These are phyloP conservation scores for Lates japonicus DNA, from an alignment of 2,797 vertebrate genomes.

Conservation along the genomic window DNA sequence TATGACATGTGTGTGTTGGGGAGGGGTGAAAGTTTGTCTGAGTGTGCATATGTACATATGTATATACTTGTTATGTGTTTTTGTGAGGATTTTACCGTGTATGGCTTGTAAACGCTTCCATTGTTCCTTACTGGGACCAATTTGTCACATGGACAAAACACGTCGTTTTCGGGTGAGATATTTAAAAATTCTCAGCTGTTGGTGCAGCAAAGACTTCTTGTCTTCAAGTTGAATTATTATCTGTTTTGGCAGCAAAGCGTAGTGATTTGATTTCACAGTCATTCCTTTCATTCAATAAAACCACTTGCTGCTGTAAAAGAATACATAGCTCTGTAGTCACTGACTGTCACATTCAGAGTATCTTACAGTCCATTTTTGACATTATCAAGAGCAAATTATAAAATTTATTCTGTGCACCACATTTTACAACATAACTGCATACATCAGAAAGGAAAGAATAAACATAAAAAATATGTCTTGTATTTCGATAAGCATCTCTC, in stretches of 20 bases:
- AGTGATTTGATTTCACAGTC: conserved; percentile 74
- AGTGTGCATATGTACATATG: neutral
- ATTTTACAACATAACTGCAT: neutral
- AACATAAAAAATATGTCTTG: neutral
- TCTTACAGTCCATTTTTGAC: conserved; percentile 27
- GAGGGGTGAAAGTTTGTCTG: conserved; percentile 5
- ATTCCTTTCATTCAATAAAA: conserved; percentile 65
- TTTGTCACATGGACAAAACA: conserved; percentile 44
- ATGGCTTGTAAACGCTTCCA: conserved; percentile 47
- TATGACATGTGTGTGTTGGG: conserved; percentile 3
- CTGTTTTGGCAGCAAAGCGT: conserved; percentile 72
- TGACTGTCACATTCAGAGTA: conserved; percentile 49
- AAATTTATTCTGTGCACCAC: neutral
- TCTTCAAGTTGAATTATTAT: conserved; percentile 65
- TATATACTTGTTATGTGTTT: conserved; percentile 32
- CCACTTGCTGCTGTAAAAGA: conserved; percentile 60
- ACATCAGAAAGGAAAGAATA: conserved; percentile 9
- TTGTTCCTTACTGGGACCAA: conserved; percentile 21
- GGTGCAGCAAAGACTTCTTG: conserved; percentile 24
- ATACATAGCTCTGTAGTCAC: conserved; percentile 45
- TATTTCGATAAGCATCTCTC: conserved; percentile 4
- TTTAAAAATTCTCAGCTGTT: conserved; percentile 66
- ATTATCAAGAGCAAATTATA: neutral
- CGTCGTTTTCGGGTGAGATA: conserved; percentile 18
- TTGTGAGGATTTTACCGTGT: conserved; percentile 11